Percentiles rank a stretch among this genome's conserved stretches.
Conservation (phyloP, 2,797 vertebrate species). For the Alosa sapidissima region DNA sequence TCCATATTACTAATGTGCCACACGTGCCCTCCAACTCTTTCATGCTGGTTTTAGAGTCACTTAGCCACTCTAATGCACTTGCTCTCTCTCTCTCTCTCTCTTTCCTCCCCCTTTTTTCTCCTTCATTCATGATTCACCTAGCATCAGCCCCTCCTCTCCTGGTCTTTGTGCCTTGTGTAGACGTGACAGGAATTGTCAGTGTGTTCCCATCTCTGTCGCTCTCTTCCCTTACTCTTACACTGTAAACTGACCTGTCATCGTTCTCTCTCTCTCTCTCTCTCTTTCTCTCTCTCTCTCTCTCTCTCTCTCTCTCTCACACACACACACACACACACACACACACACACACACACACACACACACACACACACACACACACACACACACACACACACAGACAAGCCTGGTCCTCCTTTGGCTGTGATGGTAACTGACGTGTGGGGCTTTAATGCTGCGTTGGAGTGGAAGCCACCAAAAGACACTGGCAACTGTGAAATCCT, state of each 20-base stretch:
- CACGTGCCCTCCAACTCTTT: not conserved
- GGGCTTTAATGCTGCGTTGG: slow-evolving; percentile 85
- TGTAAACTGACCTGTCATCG: not conserved
- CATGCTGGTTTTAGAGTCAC: not conserved
- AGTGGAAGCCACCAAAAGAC: slow-evolving; percentile 87
- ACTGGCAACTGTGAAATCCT: slow-evolving; percentile 85
- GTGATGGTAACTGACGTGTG: slow-evolving; percentile 85
- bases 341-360: not conserved
- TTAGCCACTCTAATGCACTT: not conserved
- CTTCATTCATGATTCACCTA: slow-evolving; percentile 10
- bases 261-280: not conserved
- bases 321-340: not conserved
- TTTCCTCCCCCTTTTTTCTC: slow-evolving; percentile 38
- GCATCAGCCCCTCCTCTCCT: not conserved
- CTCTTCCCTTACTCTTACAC: not conserved
- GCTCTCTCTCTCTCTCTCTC: slow-evolving; percentile 12
- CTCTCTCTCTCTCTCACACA: not conserved
- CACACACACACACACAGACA: slow-evolving; percentile 67
- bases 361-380: slow-evolving; percentile 16
- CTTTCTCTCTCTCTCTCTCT: not conserved
- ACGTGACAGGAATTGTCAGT: not conserved
- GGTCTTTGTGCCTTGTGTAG: not conserved
- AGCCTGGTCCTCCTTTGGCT: slow-evolving; percentile 76
- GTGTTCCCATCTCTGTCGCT: not conserved
- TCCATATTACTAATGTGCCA: not conserved